Base-by-base conservation (phyloP, 2,113 vertebrate species). In the Tyto alba region DNA sequence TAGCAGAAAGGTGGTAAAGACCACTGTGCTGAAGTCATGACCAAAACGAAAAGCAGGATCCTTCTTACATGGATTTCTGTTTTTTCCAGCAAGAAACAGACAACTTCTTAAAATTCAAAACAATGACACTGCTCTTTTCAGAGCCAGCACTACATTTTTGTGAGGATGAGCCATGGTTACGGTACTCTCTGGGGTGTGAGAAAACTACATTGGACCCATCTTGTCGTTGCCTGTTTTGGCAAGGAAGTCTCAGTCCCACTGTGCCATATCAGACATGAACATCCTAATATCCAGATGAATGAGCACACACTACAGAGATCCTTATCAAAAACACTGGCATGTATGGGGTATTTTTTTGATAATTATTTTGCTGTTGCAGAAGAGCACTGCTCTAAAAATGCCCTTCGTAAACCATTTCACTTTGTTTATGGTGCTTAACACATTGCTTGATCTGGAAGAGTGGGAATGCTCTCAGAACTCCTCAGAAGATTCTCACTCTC, bases 131-230 rank as follows among this genome's bases (percentile, higher is more conserved):
- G 30, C 17, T 67, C 12, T 63, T 72, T 38, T n/a, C 41, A 62
- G 62, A 87, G 22, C 21, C 63, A 89, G 21, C 4, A 2, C 10
- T 47, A 26, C 29, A 27, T 45, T 60, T 73, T 19, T 4, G 4
- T 26, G 16, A 29, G 48, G 29, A 55, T 67, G 25, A 52, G 9
- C 20, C 20, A 27, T 9, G 19, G 25, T 47, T 30, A 14, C 22
- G 5, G 0, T 1, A 47, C 10, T n/a, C 20, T 5, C 45, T 40
- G n/a, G 17, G 10, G 3, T 8, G 1, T 36, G 13, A 25, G 22
- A 78, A 77, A 67, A 6, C 10, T 16, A 47, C 1, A 1, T 23
- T 12, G 29, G 41, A 40, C 14, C 15, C 32, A 69, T 2, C 6
- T 30, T 55, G n/a, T 84, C 3, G 1, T 8, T 36, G 7, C 9